Percentiles rank a stretch among this genome's conserved stretches.
phyloP scores from a whole-genome alignment of 2,113 vertebrate genomes.

The Lynx canadensis region DNA sequence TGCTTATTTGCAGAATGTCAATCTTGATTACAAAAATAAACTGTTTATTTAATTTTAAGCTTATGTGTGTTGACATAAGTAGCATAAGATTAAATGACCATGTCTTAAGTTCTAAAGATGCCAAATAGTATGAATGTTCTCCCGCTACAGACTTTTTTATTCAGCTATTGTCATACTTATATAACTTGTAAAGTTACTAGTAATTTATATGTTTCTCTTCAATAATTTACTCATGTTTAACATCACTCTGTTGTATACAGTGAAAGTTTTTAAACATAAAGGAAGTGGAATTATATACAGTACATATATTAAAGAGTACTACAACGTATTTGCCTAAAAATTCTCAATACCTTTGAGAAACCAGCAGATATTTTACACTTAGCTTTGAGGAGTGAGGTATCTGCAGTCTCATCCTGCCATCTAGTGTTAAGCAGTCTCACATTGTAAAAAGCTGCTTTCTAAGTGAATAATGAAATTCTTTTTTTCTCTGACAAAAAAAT shows the following conservation, averaged over 20 bases:
- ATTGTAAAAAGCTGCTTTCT: neutral
- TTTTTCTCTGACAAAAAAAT: neutral
- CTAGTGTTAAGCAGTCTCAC: slow-evolving; percentile 71
- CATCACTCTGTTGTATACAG: neutral
- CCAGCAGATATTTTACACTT: neutral
- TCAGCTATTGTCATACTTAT: neutral
- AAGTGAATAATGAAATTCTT: neutral
- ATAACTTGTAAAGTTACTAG: neutral
- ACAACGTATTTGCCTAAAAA: neutral
- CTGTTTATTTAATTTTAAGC: neutral
- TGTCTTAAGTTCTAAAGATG: neutral
- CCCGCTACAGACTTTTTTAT: neutral
- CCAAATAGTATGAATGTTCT: neutral
- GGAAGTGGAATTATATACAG: neutral
- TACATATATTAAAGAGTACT: neutral
- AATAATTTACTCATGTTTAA: neutral
- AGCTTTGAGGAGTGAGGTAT: neutral
- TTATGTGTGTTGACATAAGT: neutral
- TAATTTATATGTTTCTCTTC: slow-evolving; percentile 7
- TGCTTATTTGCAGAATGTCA: neutral
- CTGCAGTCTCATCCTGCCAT: slow-evolving; percentile 70
- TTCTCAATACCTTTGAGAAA: neutral
- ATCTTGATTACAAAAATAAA: neutral
- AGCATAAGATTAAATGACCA: neutral
- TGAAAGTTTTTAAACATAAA: neutral